phyloP scores from a whole-genome alignment of 2,888 invertebrate genomes.

The Eupithecia abbreviata region DNA sequence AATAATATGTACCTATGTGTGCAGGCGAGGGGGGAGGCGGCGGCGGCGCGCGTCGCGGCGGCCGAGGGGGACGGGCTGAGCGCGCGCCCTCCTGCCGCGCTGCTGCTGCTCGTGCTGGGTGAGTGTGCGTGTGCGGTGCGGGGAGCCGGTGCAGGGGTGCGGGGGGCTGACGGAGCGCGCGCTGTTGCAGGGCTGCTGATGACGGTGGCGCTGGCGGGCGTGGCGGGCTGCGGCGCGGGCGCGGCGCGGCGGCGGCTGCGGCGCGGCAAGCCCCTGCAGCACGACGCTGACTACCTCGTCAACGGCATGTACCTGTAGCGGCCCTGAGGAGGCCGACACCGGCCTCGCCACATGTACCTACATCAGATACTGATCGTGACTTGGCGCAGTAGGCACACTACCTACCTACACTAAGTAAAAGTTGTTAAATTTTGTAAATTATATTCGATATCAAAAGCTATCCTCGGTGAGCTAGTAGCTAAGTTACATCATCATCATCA shows the following conservation, averaged over 20 bases:
- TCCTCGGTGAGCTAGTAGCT: no score
- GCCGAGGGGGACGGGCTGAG: constrained; percentile 81
- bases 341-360: no score
- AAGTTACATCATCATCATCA: no score
- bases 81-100: constrained; percentile 90
- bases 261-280: constrained; percentile 92
- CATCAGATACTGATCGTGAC: no score
- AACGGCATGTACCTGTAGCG: constrained; percentile 98
- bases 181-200: constrained; percentile 90
- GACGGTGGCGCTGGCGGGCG: constrained; percentile 90
- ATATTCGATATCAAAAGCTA: no score
- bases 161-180: constrained; percentile 89
- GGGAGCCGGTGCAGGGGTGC: constrained; percentile 87
- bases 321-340: no score
- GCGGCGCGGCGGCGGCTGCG: constrained; percentile 90
- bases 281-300: constrained; percentile 98
- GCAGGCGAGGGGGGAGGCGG: not conserved
- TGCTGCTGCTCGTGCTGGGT: constrained; percentile 91
- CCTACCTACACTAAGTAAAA: no score
- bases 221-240: constrained; percentile 92
- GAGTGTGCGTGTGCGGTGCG: constrained; percentile 81
- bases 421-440: no score
- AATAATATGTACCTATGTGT: not conserved
- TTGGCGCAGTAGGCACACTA: no score
- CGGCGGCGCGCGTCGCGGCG: constrained; percentile 4